Base-by-base conservation (phyloP, 2,113 vertebrate species). In the Heterochromis multidens region DNA sequence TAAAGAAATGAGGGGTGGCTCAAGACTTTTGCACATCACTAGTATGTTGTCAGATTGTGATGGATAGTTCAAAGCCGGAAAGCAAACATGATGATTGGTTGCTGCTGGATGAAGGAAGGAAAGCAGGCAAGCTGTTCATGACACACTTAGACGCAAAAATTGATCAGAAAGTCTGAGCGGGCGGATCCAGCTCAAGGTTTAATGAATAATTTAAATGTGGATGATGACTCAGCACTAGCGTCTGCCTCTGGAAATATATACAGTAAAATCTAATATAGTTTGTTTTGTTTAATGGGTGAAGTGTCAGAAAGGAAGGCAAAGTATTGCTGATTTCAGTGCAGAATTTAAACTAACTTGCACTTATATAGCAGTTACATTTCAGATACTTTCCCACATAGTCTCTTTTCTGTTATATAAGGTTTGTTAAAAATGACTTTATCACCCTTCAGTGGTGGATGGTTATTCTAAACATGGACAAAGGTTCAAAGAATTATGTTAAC, bases 151-250 rank as follows among this genome's bases (percentile, higher is more conserved):
- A 54, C 65, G 23, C 59, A 87, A 77, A 59, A 92, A 96, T 96
- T 94, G 94, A 96, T 95, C 92, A 87, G 91, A 79, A 81, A 78
- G 61, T 49, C 82, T 43, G 16, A 85, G 77, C 40, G 19, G 87
- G 85, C 7, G 46, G 84, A 67, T 81, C 84, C 13, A 21, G 80
- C 79, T 81, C 7, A 17, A 67, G 72, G 80, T 92, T 93, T 93
- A 93, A 95, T 96, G 93, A 93, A 95, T 95, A 93, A 96, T 96
- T 95, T 95, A 95, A 94, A 93, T 89, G 62, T 61, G 29, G 86
- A 87, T 93, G 95, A 94, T 95, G 94, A 95, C 83, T 94, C 90
- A 83, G 94, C 94, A 59, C 23, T 54, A n/a, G 23, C 5, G 40
- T 85, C 82, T 84, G 14, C 70, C 27, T 27, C 54, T 81, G 46